Evolutionary conservation across 2,797 vertebrate species (phyloP), one percentile per base, ranked within the genome.

Genomic region (Sparus aurata): DNA sequence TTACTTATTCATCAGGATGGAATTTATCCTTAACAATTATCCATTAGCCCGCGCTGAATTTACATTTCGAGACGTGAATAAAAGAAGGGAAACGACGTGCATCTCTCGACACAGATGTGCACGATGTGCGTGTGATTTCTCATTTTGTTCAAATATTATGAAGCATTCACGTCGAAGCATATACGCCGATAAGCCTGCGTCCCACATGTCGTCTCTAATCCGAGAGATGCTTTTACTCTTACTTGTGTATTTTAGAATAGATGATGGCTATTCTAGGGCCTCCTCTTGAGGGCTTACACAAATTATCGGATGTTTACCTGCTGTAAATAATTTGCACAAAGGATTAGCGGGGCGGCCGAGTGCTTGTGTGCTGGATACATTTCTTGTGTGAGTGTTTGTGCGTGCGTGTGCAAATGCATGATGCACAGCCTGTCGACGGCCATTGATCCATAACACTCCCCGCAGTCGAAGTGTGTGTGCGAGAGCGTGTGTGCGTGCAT

Each of bases 321-420:
- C 59, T 85, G 69, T 84, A 80, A 90, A 87, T 85, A 85, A 84
- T 84, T 74, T 67, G 53, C 77, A 79, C 64, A 61, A 77, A 77
- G 64, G 38, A 85, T 84, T 65, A 79, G 73, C 64, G 22, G 41
- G 50, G 52, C 47, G 38, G 57, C 52, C 16, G 4, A 60, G 73
- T 79, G 83, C 71, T 64, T 75, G 52, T 66, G 61, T 64, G 41
- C 60, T 3, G 13, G 71, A 69, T 67, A 34, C 59, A 64, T 68
- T 82, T 70, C 66, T 74, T 80, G 65, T 62, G n/a, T 27, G n/a
- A 46, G 55, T 57, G 68, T 78, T 73, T 73, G 70, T 73, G 58
- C 52, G 73, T 65, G 27, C 30, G 30, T 34, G 69, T 6, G 23
- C 41, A 71, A 77, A 60, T 65, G 57, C 43, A 60, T 84, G 87